Evolutionary conservation across 2,113 vertebrate genomes (phyloP).

Genomic region (Petrocephalus zakoni): DNA sequence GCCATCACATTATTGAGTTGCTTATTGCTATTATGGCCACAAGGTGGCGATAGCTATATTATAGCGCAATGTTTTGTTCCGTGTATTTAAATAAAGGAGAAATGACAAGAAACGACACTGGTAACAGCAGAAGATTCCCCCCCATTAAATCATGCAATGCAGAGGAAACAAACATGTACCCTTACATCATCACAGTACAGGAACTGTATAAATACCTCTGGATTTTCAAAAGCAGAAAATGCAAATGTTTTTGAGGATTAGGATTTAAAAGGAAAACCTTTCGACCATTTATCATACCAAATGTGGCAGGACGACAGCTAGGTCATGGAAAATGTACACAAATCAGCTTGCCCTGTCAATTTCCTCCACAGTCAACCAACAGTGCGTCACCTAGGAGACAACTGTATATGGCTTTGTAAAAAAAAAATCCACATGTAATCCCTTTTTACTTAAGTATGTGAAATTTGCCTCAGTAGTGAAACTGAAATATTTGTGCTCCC

Average conservation of each 20-base stretch:
- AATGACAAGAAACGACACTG: not conserved
- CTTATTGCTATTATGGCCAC: constrained; percentile 15
- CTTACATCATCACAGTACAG: not conserved
- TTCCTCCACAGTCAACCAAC: not conserved
- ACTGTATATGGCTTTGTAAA: not conserved
- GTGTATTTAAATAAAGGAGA: not conserved
- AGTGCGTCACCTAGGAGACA: not conserved
- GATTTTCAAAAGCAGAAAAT: not conserved
- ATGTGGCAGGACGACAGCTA: not conserved
- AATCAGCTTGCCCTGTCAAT: not conserved
- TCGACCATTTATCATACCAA: not conserved
- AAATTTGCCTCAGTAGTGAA: not conserved
- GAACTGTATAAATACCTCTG: not conserved
- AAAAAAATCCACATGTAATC: not conserved
- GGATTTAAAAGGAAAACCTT: not conserved
- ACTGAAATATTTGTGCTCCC: constrained; percentile 4
- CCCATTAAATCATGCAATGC: not conserved
- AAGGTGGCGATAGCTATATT: not conserved
- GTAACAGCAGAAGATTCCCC: not conserved
- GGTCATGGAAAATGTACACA: not conserved
- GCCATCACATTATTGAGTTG: not conserved
- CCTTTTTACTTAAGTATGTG: not conserved
- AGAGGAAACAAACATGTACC: not conserved
- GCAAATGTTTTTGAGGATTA: not conserved
- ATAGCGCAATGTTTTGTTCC: not conserved